A percentile compares a stretch with the other conserved stretches of the same genome.
Conservation (phyloP, 2,113 vertebrate species). For the Aleadryas rufinucha region DNA sequence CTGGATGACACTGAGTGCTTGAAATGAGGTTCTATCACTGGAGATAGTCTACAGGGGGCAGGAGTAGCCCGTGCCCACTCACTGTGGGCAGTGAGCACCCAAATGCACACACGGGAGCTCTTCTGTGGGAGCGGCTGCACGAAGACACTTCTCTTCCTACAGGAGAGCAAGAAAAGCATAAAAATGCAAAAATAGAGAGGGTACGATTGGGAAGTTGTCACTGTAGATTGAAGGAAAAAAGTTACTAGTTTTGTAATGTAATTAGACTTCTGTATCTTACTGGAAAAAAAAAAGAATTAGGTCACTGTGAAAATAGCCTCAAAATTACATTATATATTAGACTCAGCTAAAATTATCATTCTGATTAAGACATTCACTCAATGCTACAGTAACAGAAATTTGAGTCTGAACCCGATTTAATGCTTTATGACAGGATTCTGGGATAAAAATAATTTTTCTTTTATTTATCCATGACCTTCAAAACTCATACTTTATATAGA, state of each 20-base stretch:
- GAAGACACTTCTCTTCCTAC: fast-evolving
- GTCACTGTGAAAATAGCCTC: background rate
- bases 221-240: background rate
- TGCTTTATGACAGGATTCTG: background rate
- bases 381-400: background rate
- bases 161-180: fast-evolving
- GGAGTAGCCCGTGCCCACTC: fast-evolving
- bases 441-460: background rate
- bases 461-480: background rate
- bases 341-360: background rate
- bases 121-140: fast-evolving
- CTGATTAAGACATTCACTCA: background rate
- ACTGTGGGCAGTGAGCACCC: fast-evolving
- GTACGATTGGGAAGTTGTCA: background rate
- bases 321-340: background rate
- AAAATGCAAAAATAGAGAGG: background rate
- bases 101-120: fast-evolving
- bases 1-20: background rate
- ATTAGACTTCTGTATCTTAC: background rate
- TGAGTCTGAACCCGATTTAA: background rate
- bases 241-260: background rate
- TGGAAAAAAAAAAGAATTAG: background rate
- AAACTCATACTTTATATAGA: background rate
- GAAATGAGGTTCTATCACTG: background rate
- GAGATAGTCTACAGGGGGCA: fast-evolving